A percentile compares a stretch with the other conserved stretches of the same genome.
Evolutionary conservation across 53 echinoderm and acorn worm species (phyloP).

Genomic region (Antedon mediterranea): DNA sequence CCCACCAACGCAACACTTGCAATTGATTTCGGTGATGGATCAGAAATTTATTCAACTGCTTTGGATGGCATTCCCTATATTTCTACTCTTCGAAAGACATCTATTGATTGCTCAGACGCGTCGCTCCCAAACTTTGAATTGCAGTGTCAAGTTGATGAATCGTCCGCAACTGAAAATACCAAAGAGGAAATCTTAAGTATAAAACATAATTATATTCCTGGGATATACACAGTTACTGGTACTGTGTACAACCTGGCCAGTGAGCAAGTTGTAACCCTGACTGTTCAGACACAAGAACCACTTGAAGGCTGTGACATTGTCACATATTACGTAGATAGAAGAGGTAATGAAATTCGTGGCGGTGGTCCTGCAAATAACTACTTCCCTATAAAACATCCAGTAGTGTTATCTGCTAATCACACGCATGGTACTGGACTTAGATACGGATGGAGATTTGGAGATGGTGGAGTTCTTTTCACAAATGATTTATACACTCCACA

Average conservation of each 20-base stretch:
- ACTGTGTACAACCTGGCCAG: conserved; percentile 43
- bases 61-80: conserved; percentile 7
- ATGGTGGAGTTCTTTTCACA: conserved; percentile 9
- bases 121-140: background rate
- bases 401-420: conserved; percentile 18
- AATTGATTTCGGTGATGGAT: conserved; percentile 34
- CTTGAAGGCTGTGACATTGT: conserved; percentile 22
- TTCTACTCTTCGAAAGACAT: background rate
- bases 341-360: conserved; percentile 11
- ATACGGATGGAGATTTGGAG: conserved; percentile 44
- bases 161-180: background rate
- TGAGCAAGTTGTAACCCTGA: conserved; percentile 22
- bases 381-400: conserved; percentile 41
- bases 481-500: conserved; percentile 14
- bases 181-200: conserved; percentile 15
- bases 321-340: conserved; percentile 13
- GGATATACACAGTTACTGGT: conserved; percentile 21
- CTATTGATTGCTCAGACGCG: background rate
- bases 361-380: conserved; percentile 33
- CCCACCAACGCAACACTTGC: conserved; percentile 49
- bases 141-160: background rate
- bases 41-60: conserved; percentile 2
- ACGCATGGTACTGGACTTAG: conserved; percentile 32
- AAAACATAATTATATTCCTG: conserved; percentile 36
- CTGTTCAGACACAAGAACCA: conserved; percentile 44